Conservation (phyloP, 2,888 invertebrate genomes). For the Tyria jacobaeae region DNA sequence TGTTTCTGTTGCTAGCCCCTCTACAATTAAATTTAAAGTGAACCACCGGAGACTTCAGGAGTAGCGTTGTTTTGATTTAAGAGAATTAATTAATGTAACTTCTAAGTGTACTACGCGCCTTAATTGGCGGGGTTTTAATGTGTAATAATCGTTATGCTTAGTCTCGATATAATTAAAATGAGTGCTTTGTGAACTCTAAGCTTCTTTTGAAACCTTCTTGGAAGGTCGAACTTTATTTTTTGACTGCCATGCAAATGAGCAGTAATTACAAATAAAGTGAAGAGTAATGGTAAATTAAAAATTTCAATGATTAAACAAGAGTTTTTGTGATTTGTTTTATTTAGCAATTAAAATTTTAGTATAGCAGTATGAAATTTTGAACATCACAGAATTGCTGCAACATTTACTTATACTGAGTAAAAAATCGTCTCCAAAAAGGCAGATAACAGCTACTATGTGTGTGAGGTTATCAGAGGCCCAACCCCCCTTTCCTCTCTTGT, state of each 20-base stretch:
- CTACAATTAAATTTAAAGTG: constrained; percentile 77
- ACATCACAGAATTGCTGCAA: too few relatives aligned
- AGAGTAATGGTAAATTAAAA: neutral
- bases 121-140: constrained; percentile 60
- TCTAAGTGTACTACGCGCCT: constrained; percentile 60
- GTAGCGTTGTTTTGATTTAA: constrained; percentile 79
- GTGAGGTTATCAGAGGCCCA: too few relatives aligned
- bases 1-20: constrained; percentile 65
- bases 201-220: constrained; percentile 34
- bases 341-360: too few relatives aligned
- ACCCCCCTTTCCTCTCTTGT: too few relatives aligned
- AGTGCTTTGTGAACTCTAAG: constrained; percentile 40
- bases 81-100: constrained; percentile 76
- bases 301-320: neutral
- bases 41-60: constrained; percentile 65
- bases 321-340: neutral
- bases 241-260: neutral
- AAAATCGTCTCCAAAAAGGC: too few relatives aligned
- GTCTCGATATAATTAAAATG: constrained; percentile 47
- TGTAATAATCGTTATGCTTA: constrained; percentile 61
- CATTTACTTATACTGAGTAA: too few relatives aligned
- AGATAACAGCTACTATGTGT: too few relatives aligned
- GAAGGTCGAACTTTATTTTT: constrained; percentile 16
- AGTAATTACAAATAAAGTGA: neutral
- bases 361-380: too few relatives aligned